A percentile compares a stretch with the other conserved stretches of the same genome.
phyloP scores from a whole-genome alignment of 1,140 invertebrate species.

The Metaphire vulgaris region DNA sequence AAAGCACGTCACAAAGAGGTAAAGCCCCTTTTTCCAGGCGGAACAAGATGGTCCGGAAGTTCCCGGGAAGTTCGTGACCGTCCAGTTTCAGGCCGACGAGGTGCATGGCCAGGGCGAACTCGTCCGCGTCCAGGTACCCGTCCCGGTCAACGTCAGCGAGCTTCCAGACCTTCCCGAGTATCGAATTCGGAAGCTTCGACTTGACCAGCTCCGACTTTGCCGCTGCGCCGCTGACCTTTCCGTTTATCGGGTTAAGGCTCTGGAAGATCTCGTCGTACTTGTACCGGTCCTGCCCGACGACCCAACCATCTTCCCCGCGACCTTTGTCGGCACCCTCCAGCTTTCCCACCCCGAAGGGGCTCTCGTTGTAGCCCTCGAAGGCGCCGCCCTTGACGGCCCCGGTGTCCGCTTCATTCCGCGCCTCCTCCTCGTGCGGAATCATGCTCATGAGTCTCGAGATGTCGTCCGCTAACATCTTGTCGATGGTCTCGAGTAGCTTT shows the following conservation, averaged over 20 bases:
- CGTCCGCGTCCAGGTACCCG: slow-evolving; percentile 87
- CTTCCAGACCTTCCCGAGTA: slow-evolving; percentile 92
- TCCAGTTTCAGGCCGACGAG: slow-evolving; percentile 79
- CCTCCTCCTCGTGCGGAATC: slow-evolving; percentile 79
- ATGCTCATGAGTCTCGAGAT: slow-evolving; percentile 89
- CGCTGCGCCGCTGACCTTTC: slow-evolving; percentile 84
- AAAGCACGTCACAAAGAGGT: too few relatives aligned
- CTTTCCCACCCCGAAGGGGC: slow-evolving; percentile 90
- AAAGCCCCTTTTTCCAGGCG: slow-evolving; percentile 68
- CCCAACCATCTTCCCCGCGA: slow-evolving; percentile 90
- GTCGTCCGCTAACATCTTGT: slow-evolving; percentile 91
- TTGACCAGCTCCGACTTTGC: slow-evolving; percentile 95
- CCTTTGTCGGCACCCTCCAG: slow-evolving; percentile 96
- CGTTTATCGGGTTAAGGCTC: slow-evolving; percentile 76
- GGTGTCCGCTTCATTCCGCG: background rate
- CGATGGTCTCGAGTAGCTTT: slow-evolving; percentile 85
- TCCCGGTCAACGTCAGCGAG: slow-evolving; percentile 93
- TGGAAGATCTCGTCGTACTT: slow-evolving; percentile 86
- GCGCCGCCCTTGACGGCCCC: slow-evolving; percentile 48
- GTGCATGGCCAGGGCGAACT: slow-evolving; percentile 98
- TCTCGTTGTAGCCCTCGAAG: slow-evolving; percentile 80
- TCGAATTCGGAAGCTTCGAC: slow-evolving; percentile 93
- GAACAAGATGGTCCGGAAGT: slow-evolving; percentile 86
- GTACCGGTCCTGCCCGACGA: slow-evolving; percentile 80
- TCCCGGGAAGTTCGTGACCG: slow-evolving; percentile 86